A percentile compares a stretch with the other conserved stretches of the same genome.
These are phyloP conservation scores for Stenichneumon culpator DNA, from an alignment of 2,888 invertebrate species.

Conservation along the genomic window DNA sequence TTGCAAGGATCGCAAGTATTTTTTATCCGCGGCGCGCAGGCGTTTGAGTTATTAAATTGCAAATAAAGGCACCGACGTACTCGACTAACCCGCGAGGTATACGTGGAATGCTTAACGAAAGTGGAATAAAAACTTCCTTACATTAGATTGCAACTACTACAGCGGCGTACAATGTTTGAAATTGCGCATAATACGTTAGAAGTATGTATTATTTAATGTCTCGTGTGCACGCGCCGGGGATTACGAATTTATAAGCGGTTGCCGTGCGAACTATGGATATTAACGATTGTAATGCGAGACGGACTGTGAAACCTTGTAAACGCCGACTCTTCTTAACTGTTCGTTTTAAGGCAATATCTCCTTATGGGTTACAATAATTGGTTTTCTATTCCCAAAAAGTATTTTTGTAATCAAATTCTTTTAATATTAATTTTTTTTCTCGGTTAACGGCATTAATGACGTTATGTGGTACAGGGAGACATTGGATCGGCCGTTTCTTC, in stretches of 20 bases:
- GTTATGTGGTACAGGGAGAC: not conserved
- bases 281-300: not conserved
- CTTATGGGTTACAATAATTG: not conserved
- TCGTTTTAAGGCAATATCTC: not conserved
- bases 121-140: not conserved
- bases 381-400: not conserved
- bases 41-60: not conserved
- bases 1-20: not conserved
- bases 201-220: slow-evolving; percentile 41
- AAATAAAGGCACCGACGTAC: not conserved
- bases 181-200: slow-evolving; percentile 9
- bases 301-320: not conserved
- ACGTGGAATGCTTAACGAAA: slow-evolving; percentile 13
- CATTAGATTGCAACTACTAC: slow-evolving; percentile 18
- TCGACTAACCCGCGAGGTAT: not conserved
- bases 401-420: not conserved
- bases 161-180: slow-evolving; percentile 31
- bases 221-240: slow-evolving; percentile 4
- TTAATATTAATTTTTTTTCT: not conserved
- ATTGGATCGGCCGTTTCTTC: not conserved
- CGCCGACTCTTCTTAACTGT: not conserved
- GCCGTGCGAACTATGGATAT: not conserved
- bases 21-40: not conserved
- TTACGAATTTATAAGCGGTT: not conserved
- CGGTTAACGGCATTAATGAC: not conserved